These are phyloP conservation scores for Drosophila orena DNA, from an alignment of 1,140 invertebrate species.

Conservation along the genomic window DNA sequence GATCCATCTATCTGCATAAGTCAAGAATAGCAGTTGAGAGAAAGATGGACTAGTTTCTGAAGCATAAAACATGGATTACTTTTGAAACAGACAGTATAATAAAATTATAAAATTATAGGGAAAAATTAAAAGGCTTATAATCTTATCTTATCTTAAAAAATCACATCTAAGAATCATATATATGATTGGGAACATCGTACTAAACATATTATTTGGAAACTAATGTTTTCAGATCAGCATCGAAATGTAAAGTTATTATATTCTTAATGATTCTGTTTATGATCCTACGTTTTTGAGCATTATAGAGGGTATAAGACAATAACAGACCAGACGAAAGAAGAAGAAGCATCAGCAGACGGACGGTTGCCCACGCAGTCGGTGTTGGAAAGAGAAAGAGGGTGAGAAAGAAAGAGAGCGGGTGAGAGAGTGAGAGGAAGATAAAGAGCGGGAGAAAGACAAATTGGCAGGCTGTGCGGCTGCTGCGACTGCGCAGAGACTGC, in stretches of 20 bases:
- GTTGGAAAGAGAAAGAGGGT: not conserved
- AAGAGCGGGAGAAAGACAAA: constrained; percentile 25
- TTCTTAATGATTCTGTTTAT: not conserved
- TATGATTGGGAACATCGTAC: no score
- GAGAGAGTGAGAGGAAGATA: not conserved
- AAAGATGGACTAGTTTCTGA: not conserved
- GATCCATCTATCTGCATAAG: constrained; percentile 59
- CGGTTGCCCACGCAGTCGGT: constrained; percentile 23
- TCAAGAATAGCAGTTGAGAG: constrained; percentile 11
- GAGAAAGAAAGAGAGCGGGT: no score
- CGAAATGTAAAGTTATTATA: not conserved
- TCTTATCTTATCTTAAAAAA: no score
- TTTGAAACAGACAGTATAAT: not conserved
- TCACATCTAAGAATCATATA: no score
- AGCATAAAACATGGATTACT: not conserved
- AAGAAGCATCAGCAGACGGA: constrained; percentile 30
- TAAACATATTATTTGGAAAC: no score
- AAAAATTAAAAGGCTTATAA: no score
- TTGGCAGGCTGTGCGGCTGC: constrained; percentile 10
- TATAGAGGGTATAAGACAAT: not conserved
- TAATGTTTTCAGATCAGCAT: no score
- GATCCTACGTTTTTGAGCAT: not conserved
- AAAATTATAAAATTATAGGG: no score
- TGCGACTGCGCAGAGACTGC: constrained; percentile 8
- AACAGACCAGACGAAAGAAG: constrained; percentile 10